Evolutionary conservation across 2,113 vertebrate genomes (phyloP).

Genomic region (Chaetura pelagica): DNA sequence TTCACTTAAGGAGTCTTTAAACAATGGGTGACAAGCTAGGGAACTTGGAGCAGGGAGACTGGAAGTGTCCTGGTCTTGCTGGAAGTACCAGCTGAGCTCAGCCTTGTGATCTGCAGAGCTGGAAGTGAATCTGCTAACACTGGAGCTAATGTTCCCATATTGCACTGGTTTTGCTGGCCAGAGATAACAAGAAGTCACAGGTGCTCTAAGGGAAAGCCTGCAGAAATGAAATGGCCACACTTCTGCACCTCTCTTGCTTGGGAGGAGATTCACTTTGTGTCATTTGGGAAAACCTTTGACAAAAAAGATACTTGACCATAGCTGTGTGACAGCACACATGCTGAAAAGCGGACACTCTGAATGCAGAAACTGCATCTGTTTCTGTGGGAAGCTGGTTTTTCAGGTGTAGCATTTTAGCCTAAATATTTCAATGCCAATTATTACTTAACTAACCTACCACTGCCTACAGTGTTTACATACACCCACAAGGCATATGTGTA

Average conservation of each 20-base stretch:
- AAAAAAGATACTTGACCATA: not conserved
- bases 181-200: not conserved
- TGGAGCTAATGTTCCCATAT: fast-evolving
- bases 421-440: not conserved
- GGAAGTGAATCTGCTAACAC: not conserved
- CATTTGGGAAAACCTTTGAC: not conserved
- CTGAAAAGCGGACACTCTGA: not conserved
- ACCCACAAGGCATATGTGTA: not conserved
- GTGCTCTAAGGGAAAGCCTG: not conserved
- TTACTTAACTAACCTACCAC: not conserved
- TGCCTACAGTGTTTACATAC: too few species aligned
- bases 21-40: not conserved
- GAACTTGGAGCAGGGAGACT: not conserved
- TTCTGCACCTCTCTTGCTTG: not conserved
- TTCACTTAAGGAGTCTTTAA: not conserved
- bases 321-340: not conserved
- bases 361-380: not conserved
- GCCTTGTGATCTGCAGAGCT: not conserved
- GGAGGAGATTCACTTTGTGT: not conserved
- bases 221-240: fast-evolving
- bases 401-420: not conserved
- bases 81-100: not conserved
- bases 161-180: not conserved
- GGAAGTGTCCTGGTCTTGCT: not conserved
- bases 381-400: not conserved